Conservation (phyloP, 2,888 invertebrate genomes). For the Biston betularia region DNA sequence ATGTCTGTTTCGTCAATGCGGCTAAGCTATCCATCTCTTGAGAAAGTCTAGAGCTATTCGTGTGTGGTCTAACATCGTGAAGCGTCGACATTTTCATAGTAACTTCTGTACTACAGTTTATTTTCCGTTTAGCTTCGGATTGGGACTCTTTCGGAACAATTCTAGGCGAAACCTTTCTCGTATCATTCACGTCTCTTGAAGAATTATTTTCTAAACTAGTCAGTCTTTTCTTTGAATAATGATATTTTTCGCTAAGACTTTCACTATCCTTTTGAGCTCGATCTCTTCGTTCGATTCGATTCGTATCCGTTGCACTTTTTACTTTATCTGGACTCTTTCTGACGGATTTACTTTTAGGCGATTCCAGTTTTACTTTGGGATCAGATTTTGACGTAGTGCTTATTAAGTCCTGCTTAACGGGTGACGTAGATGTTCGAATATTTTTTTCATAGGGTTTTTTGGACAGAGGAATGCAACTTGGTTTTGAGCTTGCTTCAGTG, state of each 20-base stretch:
- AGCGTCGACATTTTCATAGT: constrained; percentile 76
- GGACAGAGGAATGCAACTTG: constrained; percentile 79
- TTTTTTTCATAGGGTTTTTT: constrained; percentile 71
- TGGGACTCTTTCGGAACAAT: constrained; percentile 66
- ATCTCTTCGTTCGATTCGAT: constrained; percentile 77
- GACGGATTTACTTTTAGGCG: constrained; percentile 61
- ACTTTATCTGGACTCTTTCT: constrained; percentile 76
- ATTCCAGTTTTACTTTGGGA: constrained; percentile 68
- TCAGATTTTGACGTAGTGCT: constrained; percentile 62
- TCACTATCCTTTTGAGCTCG: constrained; percentile 83
- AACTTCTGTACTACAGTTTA: constrained; percentile 62
- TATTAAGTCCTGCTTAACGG: constrained; percentile 71
- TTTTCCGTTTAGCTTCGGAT: constrained; percentile 60
- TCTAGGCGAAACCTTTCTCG: constrained; percentile 70
- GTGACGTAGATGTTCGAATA: constrained; percentile 67
- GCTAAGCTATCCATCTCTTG: constrained; percentile 88
- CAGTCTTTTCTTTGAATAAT: constrained; percentile 85
- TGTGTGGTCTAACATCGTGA: constrained; percentile 78
- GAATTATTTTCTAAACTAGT: constrained; percentile 84
- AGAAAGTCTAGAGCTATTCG: constrained; percentile 76
- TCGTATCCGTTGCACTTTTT: constrained; percentile 75
- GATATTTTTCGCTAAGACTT: constrained; percentile 83
- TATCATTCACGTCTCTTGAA: constrained; percentile 73
- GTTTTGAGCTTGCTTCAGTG: constrained; percentile 68
- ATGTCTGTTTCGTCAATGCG: constrained; percentile 88